Base-by-base conservation (phyloP, 2,113 vertebrate genomes). In the Macaca nemestrina region DNA sequence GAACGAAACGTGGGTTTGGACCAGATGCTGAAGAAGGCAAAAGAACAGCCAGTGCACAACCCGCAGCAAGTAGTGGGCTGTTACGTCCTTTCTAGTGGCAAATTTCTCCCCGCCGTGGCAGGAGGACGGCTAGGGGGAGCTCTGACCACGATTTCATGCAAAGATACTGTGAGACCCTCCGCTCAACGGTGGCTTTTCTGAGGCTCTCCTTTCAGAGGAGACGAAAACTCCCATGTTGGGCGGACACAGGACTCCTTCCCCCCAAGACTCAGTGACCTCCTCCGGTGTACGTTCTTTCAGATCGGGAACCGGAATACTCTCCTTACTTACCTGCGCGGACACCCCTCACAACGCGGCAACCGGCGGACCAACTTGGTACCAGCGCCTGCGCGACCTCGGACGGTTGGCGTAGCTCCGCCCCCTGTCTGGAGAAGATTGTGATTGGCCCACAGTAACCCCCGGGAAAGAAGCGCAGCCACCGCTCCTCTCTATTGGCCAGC, bases 291-390 rank as follows among this genome's bases (percentile, higher is more conserved):
- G 20, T 6, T 12, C 16, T 25, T 64, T 32, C 43, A 1, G 4
- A 5, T 1, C 0, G 4, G 50, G 3, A 2, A 3, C 0, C 8
- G 0, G 6, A 10, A 45, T 52, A 16, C 20, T 6, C 23, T 0
- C 3, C 22, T 10, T 3, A 5, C 64, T 61, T 25, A 88, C 91
- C 93, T 38, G 64, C 2, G 1, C 7, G 0, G 5, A 9, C 5
- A 0, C 5, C 2, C 18, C 43, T 17, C n/a, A 1, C 38, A 0
- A 0, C 0, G 1, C 38, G 2, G 3, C 38, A 0, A 17, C 35
- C 0, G 13, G 1, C 0, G 0, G 0, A 23, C 1, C 9, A 0
- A 10, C 48, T 0, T 2, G 0, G 0, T 0, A 2, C 0, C 27
- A 0, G 5, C 30, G 52, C 64, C 3, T 3, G 87, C 90, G 40